A percentile compares a stretch with the other conserved stretches of the same genome.
phyloP scores from a whole-genome alignment of 2,888 invertebrate genomes.

The Diaprepes abbreviatus region DNA sequence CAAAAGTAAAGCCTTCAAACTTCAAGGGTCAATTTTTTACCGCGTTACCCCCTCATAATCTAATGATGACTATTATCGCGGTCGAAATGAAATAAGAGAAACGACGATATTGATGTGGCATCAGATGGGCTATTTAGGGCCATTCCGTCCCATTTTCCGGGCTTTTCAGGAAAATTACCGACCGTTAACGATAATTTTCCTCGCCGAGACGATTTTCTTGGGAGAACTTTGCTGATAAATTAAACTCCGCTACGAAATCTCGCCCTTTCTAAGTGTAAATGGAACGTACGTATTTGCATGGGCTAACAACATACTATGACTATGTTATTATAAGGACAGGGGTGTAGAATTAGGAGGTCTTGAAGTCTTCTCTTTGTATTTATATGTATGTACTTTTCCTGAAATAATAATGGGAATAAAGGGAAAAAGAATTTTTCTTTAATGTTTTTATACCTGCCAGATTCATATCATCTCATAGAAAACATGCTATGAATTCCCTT shows the following conservation, averaged over 20 bases:
- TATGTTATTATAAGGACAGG: conserved; percentile 19
- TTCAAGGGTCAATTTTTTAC: conserved; percentile 6
- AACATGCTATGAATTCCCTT: too few relatives aligned
- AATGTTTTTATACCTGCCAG: too few relatives aligned
- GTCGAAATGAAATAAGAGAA: conserved; percentile 39
- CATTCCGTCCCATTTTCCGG: conserved; percentile 35
- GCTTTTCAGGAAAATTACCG: conserved; percentile 45
- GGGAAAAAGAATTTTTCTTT: too few relatives aligned
- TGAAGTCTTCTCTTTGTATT: not conserved
- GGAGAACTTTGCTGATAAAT: conserved; percentile 37
- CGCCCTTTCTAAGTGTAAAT: conserved; percentile 51
- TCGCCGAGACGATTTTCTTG: conserved; percentile 40
- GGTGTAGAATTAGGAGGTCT: not conserved
- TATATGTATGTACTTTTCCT: too few relatives aligned
- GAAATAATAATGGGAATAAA: too few relatives aligned
- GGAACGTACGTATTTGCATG: conserved; percentile 54
- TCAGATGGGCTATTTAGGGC: conserved; percentile 45
- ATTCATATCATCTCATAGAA: too few relatives aligned
- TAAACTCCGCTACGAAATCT: conserved; percentile 32
- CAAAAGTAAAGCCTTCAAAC: not conserved
- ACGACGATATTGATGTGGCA: conserved; percentile 40
- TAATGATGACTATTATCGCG: conserved; percentile 36
- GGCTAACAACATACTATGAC: conserved; percentile 54
- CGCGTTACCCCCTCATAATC: conserved; percentile 21
- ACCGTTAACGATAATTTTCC: conserved; percentile 46